Base-by-base conservation (phyloP, 2,113 vertebrate genomes). In the Phrynocephalus versicolor region DNA sequence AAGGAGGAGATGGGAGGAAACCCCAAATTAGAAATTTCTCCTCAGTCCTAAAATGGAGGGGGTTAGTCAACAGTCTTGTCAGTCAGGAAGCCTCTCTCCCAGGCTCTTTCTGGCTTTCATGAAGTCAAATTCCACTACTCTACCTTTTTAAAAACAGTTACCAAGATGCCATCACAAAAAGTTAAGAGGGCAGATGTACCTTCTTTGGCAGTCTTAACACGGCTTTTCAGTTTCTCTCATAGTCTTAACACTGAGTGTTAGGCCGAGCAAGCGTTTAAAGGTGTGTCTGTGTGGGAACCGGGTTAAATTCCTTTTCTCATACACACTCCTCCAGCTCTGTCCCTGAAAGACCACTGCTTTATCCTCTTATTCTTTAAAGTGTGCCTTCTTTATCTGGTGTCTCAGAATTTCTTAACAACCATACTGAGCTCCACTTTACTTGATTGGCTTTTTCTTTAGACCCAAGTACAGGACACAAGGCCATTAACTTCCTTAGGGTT, bases 291-390 rank as follows among this genome's bases (percentile, higher is more conserved):
- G 77, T 64, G 58, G 77, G 33, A 62, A 62, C 14, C 60, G 45
- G 37, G 58, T 60, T 9, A 78, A 62, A 12, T 64, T 33, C 64
- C 33, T 21, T 79, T 15, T 79, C 58, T 27, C 21, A 39, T 21
- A 79, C 23, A 27, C 35, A 27, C 23, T 23, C 51, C 58, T 39
- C 35, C 35, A 64, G 58, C 23, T 39, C 33, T 79, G 77, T 79
- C 58, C 77, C 64, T 79, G 77, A 35, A 79, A 64, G 60, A 37
- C 35, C 58, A 79, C 41, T 39, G 58, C 23, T 79, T n/a, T 64
- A 79, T 64, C 77, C 58, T 39, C 77, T 79, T 79, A 79, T 39
- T 64, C 35, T 25, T 58, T 79, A 25, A 78, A 78, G 57, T 78
- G 55, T 23, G 57, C 9, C 2, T 78, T 35, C n/a, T 78, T 78